Evolutionary conservation across 2,888 invertebrate species (phyloP), one percentile per base, ranked within the genome.

Genomic region (Sepioteuthis lessoniana): DNA sequence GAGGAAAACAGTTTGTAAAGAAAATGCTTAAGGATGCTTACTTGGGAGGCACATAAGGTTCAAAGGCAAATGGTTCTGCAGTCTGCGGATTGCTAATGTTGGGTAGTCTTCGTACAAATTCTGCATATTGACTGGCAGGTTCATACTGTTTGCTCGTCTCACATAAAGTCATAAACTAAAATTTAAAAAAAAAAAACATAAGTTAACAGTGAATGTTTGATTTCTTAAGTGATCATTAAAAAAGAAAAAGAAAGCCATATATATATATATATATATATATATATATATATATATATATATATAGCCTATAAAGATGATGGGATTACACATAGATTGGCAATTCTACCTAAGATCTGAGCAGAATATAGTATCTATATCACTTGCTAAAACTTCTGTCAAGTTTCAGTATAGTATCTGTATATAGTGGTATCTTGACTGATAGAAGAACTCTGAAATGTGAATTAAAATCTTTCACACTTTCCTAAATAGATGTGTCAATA

Each of bases 51-150:
- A 95, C 94, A 95, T 97, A 97, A 16, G 97, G 97, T 95, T 97
- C 97, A 96, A 97, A 97, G 28, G 95, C 95, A 95, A 97, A 97
- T 25, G 96, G 97, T 90, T 96, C 96, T 93, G 95, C 94, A 47
- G 95, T 95, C 37, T 95, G 93, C 28, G 95, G 94, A 47, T 94
- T 94, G 13, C 95, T 94, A 13, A 95, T 94, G 25, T 96, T 96
- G 25, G 97, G 97, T 91, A 97, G 95, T 47, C 97, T 96, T 94
- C 97, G 97, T 35, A 98, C 97, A 96, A 97, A 98, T 95, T 98
- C 97, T 95, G 97, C 97, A 96, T 97, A 98, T 95, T 98, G 97
- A 91, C 97, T 97, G 90, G 98, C 98, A n/a, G 97, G 97, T 94
- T 97, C 97, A 96, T 98, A 98, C 90, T 97, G 96, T 94, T 97